Base-by-base conservation (phyloP, 2,888 invertebrate species). In the Caenorhabditis macrosperma region DNA sequence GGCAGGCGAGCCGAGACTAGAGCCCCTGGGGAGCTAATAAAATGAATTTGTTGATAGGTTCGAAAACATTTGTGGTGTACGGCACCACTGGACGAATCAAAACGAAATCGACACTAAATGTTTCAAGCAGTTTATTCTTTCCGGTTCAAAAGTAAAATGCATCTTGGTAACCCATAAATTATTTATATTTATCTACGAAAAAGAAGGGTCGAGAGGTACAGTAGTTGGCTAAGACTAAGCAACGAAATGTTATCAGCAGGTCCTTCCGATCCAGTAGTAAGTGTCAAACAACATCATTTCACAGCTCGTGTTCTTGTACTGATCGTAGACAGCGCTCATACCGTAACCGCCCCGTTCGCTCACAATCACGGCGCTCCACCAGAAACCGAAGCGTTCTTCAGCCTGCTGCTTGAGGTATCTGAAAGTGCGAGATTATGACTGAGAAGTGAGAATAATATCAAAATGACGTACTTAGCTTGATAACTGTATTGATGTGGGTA, bases 401-500 rank as follows among this genome's bases (percentile, higher is more conserved):
- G 90, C 88, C 54, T 87, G 86, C 76, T 90, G 88, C 69, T 90
- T 90, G 81, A 90, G 84, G 60, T 90, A 89, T 72, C 89, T 89
- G 60, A 54, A 78, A 74, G 41, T 54, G 35, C 9, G 24, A 3
- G 10, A 9, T 15, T 15, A 38, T 38, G 3, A 38, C 38, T n/a
- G 17, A 44, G 17, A 44, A 44, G 6, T 33, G n/a, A 33, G 5
- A 33, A 46, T n/a, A 12, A 30, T 26, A n/a, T 12, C n/a, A 44
- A 7, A 10, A 28, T 15, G 6, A 71, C 84, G 78, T 17, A 89
- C 89, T 87, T 89, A 10, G 90, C 90, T 59, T 90, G 90, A 74
- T 90, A 88, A 74, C 90, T 90, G 80, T 88, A 90, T 66, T 90
- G 90, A 79, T 90, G 90, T 7, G 90, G 90, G 74, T 90, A 90